These are phyloP conservation scores for Scomber scombrus DNA, from an alignment of 2,113 vertebrate species.

Conservation along the genomic window DNA sequence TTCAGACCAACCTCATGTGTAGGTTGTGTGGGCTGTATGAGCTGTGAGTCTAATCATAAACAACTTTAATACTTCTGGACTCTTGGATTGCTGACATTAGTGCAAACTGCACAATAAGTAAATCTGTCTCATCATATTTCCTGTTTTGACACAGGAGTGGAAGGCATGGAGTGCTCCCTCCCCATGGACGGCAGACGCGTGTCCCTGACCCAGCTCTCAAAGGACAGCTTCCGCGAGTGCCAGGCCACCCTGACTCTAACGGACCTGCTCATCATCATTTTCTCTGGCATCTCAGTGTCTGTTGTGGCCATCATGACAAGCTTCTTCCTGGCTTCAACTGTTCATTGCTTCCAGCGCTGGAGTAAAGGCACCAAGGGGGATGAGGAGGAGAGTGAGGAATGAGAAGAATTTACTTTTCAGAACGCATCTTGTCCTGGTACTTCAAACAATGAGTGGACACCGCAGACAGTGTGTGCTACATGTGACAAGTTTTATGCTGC, in stretches of 20 bases:
- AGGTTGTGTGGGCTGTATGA: constrained; percentile 1
- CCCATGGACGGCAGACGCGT: constrained; percentile 90
- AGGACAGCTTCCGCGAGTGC: constrained; percentile 97
- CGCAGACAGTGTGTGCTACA: constrained; percentile 23
- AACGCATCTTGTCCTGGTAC: background rate
- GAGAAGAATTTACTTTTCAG: constrained; percentile 61
- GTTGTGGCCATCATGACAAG: constrained; percentile 97
- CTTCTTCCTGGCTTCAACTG: constrained; percentile 97
- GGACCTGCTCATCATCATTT: constrained; percentile 97
- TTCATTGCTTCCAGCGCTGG: constrained; percentile 96
- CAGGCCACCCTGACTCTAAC: constrained; percentile 93
- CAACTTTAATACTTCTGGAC: background rate
- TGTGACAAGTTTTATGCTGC: constrained; percentile 20
- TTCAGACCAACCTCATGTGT: background rate
- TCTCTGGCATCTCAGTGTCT: constrained; percentile 97
- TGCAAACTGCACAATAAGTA: constrained; percentile 7
- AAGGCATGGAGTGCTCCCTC: constrained; percentile 94
- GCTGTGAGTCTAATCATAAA: background rate
- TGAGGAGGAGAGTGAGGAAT: constrained; percentile 94
- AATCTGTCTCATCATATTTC: constrained; percentile 36
- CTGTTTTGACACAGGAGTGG: constrained; percentile 85
- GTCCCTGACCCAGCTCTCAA: constrained; percentile 92
- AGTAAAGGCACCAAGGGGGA: constrained; percentile 94
- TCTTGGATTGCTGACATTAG: constrained; percentile 1
- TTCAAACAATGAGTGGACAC: constrained; percentile 35